phyloP scores from a whole-genome alignment of 2,797 vertebrate species.

The Pogoniulus pusillus region DNA sequence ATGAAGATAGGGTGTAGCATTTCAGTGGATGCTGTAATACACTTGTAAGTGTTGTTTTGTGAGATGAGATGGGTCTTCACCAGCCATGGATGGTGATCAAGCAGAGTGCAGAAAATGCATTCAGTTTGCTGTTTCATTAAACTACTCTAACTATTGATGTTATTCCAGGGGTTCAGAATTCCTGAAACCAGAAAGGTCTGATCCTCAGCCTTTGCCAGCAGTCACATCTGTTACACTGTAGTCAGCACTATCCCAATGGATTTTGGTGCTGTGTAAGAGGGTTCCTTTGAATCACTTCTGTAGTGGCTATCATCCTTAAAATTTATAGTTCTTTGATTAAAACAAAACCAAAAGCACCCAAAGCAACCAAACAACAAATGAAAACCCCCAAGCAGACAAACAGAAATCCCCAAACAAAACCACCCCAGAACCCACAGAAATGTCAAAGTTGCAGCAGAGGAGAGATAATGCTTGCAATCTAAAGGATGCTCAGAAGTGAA shows the following conservation, averaged over 20 bases:
- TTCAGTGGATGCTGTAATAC: neutral
- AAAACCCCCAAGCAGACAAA: no score
- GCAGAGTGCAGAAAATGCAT: neutral
- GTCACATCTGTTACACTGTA: neutral
- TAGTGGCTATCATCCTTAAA: neutral
- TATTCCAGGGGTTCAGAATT: neutral
- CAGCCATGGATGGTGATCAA: neutral
- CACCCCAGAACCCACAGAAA: neutral
- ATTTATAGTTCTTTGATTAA: neutral
- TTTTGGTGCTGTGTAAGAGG: neutral
- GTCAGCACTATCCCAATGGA: neutral
- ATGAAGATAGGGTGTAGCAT: neutral
- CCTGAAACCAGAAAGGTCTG: neutral
- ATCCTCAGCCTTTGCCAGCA: neutral
- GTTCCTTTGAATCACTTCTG: neutral
- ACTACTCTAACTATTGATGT: neutral
- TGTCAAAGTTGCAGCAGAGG: neutral
- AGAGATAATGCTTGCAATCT: conserved; percentile 26
- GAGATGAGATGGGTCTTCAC: neutral
- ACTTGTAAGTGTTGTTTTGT: neutral
- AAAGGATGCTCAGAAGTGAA: conserved; percentile 37
- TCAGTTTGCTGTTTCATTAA: neutral
- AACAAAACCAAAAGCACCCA: no score
- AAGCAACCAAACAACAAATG: no score
- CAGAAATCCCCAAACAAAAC: neutral